phyloP scores from a whole-genome alignment of 2,113 vertebrate species.

The Anthoscopus minutus region DNA sequence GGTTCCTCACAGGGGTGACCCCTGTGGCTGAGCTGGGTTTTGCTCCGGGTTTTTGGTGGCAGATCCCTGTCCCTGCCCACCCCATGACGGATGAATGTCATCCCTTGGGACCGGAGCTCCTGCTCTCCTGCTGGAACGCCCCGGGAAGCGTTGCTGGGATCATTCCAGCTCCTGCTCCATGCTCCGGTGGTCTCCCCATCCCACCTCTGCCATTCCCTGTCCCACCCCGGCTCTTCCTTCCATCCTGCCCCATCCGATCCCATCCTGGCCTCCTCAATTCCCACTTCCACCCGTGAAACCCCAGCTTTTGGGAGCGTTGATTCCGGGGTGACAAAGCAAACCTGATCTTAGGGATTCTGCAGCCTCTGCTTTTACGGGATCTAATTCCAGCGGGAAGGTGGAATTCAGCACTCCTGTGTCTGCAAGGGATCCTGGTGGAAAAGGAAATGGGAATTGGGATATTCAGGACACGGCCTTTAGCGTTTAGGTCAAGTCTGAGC shows the following conservation, averaged over 20 bases:
- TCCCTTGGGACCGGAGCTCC: not conserved
- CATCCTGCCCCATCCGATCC: not conserved
- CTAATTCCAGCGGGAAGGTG: not conserved
- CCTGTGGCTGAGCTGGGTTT: not conserved
- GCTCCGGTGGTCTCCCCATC: rapidly evolving
- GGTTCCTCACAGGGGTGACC: not conserved
- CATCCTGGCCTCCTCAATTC: not conserved
- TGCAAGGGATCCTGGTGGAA: not conserved
- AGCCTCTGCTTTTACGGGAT: not conserved
- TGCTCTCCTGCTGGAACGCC: not conserved
- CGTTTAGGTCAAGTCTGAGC: not conserved
- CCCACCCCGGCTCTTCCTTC: not conserved
- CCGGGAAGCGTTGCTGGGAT: not conserved
- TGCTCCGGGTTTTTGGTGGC: not conserved
- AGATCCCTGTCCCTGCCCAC: not conserved
- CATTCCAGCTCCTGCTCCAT: not conserved
- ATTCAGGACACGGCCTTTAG: not conserved
- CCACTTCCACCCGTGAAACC: rapidly evolving
- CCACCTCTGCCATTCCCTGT: not conserved
- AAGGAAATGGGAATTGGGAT: not conserved
- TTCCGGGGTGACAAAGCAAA: not conserved
- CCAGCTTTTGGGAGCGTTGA: rapidly evolving
- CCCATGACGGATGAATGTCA: rapidly evolving
- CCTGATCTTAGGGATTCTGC: rapidly evolving
- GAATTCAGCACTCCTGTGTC: not conserved